These are phyloP conservation scores for Garra rufa DNA, from an alignment of 2,113 vertebrate genomes.

Conservation along the genomic window DNA sequence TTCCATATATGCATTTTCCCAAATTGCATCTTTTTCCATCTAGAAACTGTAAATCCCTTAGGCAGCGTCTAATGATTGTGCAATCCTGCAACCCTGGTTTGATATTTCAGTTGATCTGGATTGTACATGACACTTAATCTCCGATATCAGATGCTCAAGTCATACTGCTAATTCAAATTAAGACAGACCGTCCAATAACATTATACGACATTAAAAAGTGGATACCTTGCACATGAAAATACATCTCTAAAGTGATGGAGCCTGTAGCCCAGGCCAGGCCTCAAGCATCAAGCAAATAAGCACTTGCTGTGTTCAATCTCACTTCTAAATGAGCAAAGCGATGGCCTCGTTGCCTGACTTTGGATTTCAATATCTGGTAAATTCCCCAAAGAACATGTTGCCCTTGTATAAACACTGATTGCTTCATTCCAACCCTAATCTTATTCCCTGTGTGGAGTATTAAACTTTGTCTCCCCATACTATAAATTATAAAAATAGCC, in stretches of 20 bases:
- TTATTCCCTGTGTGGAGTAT: not conserved
- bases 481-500: not conserved
- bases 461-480: not conserved
- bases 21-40: not conserved
- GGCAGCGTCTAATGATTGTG: not conserved
- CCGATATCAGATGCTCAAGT: not conserved
- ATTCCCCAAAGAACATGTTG: not conserved
- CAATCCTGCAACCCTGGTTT: not conserved
- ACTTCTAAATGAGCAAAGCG: not conserved
- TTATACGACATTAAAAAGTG: not conserved
- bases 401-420: not conserved
- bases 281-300: not conserved
- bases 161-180: not conserved
- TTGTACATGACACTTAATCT: not conserved
- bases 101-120: not conserved
- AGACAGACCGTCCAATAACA: not conserved
- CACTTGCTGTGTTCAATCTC: not conserved
- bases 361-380: conserved; percentile 17
- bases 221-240: not conserved
- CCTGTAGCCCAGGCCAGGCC: not conserved
- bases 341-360: not conserved
- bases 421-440: conserved; percentile 13
- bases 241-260: not conserved
- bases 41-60: not conserved
- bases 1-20: not conserved